Base-by-base conservation (phyloP, 1,140 invertebrate species). In the Hydropsyche tenuis region DNA sequence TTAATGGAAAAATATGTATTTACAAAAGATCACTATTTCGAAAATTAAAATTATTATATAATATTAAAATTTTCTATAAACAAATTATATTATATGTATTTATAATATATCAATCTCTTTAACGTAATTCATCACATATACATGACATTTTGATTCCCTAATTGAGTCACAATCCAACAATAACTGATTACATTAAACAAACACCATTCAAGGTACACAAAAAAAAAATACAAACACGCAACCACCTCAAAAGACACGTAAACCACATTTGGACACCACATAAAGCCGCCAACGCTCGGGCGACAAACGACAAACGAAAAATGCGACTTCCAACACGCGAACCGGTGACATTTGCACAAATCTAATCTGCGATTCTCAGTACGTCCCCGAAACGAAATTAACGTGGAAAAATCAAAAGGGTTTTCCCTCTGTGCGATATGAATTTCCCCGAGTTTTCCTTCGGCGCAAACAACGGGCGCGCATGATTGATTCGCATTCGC, bases 401-500 rank as follows among this genome's bases (percentile, higher is more conserved):
- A 43, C 30, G 27, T 43, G 63, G 63, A 65, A 65, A 65, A 65
- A 65, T 42, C 63, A 65, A 65, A 65, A 37, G 63, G 63, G 42
- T 65, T 45, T 45, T 43, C 12, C 4, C 7, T 20, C 23, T 22
- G 12, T 22, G 27, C 30, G 63, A 42, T 65, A 65, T 42, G 37
- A 65, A 65, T 65, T 23, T 23, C 18, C 30, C 9, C 48, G 60
- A 37, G 12, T 30, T 16, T 14, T 45, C 63, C 14, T 16, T 12
- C 2, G 14, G 63, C 7, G 27, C 63, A 65, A 65, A 65, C 63
- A 65, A 60, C 18, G 56, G 56, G 45, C 4, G 9, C 63, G 42
- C 63, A 65, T 65, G 63, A 65, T 65, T 43, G 63, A 65, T 65
- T 65, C 42, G 42, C 63, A 65, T 23, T 65, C 63, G 30, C 63